These are phyloP conservation scores for Empidonax alnorum DNA, from an alignment of 2,113 vertebrate genomes.

Conservation along the genomic window DNA sequence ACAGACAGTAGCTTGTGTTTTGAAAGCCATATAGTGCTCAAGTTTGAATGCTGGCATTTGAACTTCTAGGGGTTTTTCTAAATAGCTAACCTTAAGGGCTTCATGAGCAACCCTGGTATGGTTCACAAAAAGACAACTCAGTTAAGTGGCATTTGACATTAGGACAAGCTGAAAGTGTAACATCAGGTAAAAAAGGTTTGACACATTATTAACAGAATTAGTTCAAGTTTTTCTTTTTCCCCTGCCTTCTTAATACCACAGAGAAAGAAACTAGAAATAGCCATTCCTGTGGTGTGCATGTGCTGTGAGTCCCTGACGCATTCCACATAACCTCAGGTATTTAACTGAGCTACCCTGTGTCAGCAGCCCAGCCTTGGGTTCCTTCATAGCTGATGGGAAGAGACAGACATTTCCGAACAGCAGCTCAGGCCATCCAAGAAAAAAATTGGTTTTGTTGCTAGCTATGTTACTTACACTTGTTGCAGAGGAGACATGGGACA, in stretches of 20 bases:
- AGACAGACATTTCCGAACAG: neutral
- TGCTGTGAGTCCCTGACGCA: neutral
- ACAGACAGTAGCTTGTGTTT: neutral
- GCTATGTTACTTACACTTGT: neutral
- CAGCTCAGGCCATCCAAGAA: neutral
- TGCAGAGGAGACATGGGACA: neutral
- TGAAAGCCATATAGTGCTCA: neutral
- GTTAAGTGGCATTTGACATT: neutral
- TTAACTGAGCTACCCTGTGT: neutral
- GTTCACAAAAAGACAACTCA: neutral
- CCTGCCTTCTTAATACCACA: neutral
- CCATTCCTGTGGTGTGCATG: neutral
- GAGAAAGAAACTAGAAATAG: neutral
- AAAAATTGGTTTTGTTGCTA: neutral
- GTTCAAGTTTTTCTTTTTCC: neutral
- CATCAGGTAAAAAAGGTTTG: neutral
- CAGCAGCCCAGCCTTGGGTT: neutral
- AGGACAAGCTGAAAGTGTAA: neutral
- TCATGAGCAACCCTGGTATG: neutral
- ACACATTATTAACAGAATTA: neutral
- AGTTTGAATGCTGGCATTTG: neutral
- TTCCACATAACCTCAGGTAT: neutral
- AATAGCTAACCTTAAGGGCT: constrained; percentile 3
- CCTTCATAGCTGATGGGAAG: neutral
- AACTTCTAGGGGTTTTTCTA: neutral